phyloP scores from a whole-genome alignment of 2,797 vertebrate genomes.

The Tokudaia muenninki region DNA sequence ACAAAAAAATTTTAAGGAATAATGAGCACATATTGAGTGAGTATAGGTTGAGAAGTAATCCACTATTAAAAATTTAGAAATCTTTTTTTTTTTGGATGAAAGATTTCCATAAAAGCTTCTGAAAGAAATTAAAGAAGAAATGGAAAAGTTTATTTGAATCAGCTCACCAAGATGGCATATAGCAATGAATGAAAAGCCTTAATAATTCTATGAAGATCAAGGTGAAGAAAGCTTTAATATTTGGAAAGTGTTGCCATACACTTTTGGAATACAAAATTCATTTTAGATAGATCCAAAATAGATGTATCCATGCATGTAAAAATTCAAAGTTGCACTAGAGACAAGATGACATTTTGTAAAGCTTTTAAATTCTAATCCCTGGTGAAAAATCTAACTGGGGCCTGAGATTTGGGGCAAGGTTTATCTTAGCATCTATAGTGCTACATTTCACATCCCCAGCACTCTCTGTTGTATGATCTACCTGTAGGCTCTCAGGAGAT shows the following conservation, averaged over 20 bases:
- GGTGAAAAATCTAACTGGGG: slow-evolving; percentile 11
- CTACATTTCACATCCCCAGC: not conserved
- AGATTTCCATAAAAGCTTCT: slow-evolving; percentile 46
- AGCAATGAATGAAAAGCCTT: slow-evolving; percentile 52
- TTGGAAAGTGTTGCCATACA: slow-evolving; percentile 43
- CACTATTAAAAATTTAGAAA: slow-evolving; percentile 47
- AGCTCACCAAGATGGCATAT: slow-evolving; percentile 35
- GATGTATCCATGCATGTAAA: not conserved
- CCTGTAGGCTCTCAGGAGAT: not conserved
- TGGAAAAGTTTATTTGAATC: slow-evolving; percentile 71
- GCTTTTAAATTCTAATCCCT: slow-evolving; percentile 59
- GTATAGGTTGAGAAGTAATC: slow-evolving; percentile 41
- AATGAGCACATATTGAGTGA: slow-evolving; percentile 40
- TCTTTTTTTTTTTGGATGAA: not conserved
- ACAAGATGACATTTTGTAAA: slow-evolving; percentile 60
- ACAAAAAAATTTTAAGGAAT: not conserved
- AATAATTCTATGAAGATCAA: slow-evolving; percentile 63
- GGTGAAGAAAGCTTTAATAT: slow-evolving; percentile 68
- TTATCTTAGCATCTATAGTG: not conserved
- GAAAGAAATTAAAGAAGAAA: slow-evolving; percentile 62
- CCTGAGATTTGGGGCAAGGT: not conserved
- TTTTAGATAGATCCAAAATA: slow-evolving; percentile 60
- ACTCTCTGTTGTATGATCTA: not conserved
- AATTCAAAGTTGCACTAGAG: slow-evolving; percentile 30
- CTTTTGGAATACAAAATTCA: slow-evolving; percentile 61